A percentile compares a stretch with the other conserved stretches of the same genome.
phyloP scores from a whole-genome alignment of 2,888 invertebrate genomes.

The Trissolcus brochymenae region DNA sequence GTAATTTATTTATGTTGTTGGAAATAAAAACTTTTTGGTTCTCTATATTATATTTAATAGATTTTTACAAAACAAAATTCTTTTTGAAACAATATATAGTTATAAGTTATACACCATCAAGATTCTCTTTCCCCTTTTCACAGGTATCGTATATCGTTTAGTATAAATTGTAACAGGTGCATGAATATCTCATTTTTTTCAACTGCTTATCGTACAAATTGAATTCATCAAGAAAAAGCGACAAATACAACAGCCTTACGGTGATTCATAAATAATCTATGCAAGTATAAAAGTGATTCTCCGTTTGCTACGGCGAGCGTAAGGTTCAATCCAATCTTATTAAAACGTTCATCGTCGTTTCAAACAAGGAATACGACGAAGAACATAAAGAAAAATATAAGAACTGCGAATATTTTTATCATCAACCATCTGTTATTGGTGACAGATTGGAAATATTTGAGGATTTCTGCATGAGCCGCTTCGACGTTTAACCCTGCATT shows the following conservation, averaged over 20 bases:
- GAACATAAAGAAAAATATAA: conserved; percentile 99
- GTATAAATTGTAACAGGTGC: conserved; percentile 54
- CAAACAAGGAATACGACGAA: conserved; percentile 97
- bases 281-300: conserved; percentile 39
- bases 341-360: conserved; percentile 68
- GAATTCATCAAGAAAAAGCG: conserved; percentile 46
- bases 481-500: conserved; percentile 97
- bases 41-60: no score
- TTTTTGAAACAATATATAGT: no score
- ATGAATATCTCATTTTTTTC: conserved; percentile 22
- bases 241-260: conserved; percentile 57
- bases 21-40: background rate
- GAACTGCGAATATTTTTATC: conserved; percentile 98
- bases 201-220: conserved; percentile 54
- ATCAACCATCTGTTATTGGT: conserved; percentile 98
- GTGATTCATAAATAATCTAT: conserved; percentile 28
- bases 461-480: conserved; percentile 96
- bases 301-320: conserved; percentile 16
- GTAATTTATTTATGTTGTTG: no score
- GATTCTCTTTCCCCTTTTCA: conserved; percentile 24
- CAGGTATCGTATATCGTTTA: conserved; percentile 47
- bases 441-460: conserved; percentile 98
- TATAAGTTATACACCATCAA: background rate
- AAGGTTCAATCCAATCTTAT: conserved; percentile 4
- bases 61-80: no score